Conservation (phyloP, 23 tunicate species). For the Phallusia fumigata region DNA sequence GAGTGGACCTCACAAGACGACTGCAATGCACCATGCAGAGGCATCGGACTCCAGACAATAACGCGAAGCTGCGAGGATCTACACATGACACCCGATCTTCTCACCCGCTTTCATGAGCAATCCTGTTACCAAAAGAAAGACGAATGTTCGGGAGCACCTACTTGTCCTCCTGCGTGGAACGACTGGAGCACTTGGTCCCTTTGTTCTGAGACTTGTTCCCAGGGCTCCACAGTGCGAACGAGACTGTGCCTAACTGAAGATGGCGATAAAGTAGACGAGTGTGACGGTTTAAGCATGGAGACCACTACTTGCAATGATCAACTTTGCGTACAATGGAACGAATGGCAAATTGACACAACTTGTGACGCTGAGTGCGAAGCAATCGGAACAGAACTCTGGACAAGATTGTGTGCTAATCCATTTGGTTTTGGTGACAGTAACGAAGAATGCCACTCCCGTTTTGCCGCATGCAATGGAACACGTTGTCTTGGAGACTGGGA, state of each 20-base stretch:
- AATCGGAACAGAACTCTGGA: background rate
- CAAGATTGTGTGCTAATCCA: conserved; percentile 2
- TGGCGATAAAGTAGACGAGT: conserved; percentile 13
- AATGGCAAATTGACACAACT: conserved; percentile 8
- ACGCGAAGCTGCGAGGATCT: conserved; percentile 1
- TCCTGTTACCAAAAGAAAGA: conserved; percentile 2
- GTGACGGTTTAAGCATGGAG: background rate
- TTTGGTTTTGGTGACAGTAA: background rate
- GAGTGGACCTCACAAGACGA: conserved; percentile 20
- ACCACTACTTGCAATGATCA: conserved; percentile 2
- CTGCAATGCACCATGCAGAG: conserved; percentile 32
- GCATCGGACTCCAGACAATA: background rate
- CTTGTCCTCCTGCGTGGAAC: conserved; percentile 37
- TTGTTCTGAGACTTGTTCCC: conserved; percentile 30
- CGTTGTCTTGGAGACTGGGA: background rate
- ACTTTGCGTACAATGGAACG: conserved; percentile 8
- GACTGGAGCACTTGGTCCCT: conserved; percentile 24
- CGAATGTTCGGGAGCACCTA: conserved; percentile 23
- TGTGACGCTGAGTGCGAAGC: conserved; percentile 15
- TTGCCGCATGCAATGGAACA: background rate
- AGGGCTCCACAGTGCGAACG: background rate
- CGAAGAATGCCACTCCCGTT: background rate
- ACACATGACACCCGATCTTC: background rate
- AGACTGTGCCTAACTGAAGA: conserved; percentile 16
- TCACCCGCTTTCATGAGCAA: background rate